These are phyloP conservation scores for Drosophila infuscata DNA, from an alignment of 2,888 invertebrate species.

Conservation along the genomic window DNA sequence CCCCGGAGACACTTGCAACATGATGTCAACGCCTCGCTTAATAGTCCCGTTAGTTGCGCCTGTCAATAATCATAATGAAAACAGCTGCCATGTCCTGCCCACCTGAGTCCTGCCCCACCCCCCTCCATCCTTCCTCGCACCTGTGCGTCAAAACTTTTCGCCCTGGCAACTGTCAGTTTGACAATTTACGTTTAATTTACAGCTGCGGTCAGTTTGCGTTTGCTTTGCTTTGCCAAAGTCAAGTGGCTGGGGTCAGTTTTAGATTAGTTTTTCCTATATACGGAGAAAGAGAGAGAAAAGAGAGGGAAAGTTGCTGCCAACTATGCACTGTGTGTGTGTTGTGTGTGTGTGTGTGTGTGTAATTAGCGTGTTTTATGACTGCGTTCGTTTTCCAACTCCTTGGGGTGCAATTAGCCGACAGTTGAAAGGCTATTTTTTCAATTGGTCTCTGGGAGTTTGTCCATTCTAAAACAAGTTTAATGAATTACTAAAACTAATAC, in stretches of 20 bases:
- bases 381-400: slow-evolving; percentile 61
- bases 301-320: slow-evolving; percentile 14
- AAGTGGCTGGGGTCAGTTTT: slow-evolving; percentile 70
- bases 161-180: slow-evolving; percentile 70
- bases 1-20: slow-evolving; percentile 65
- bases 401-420: slow-evolving; percentile 71
- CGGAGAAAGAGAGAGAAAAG: neutral
- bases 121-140: slow-evolving; percentile 27
- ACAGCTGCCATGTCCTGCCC: slow-evolving; percentile 64
- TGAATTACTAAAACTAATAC: slow-evolving; percentile 5
- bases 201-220: slow-evolving; percentile 65
- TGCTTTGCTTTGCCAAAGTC: slow-evolving; percentile 56
- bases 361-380: slow-evolving; percentile 75
- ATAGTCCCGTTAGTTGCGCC: slow-evolving; percentile 70
- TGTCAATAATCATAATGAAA: slow-evolving; percentile 78
- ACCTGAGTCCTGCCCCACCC: slow-evolving; percentile 22
- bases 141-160: slow-evolving; percentile 55
- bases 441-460: slow-evolving; percentile 59
- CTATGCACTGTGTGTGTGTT: slow-evolving; percentile 24
- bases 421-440: slow-evolving; percentile 63
- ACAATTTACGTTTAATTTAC: slow-evolving; percentile 73
- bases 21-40: slow-evolving; percentile 73
- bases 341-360: slow-evolving; percentile 33
- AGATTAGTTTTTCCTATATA: slow-evolving; percentile 71
- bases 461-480: slow-evolving; percentile 15